Evolutionary conservation across 2,888 invertebrate species (phyloP).

Genomic region (Epiblema foenella): DNA sequence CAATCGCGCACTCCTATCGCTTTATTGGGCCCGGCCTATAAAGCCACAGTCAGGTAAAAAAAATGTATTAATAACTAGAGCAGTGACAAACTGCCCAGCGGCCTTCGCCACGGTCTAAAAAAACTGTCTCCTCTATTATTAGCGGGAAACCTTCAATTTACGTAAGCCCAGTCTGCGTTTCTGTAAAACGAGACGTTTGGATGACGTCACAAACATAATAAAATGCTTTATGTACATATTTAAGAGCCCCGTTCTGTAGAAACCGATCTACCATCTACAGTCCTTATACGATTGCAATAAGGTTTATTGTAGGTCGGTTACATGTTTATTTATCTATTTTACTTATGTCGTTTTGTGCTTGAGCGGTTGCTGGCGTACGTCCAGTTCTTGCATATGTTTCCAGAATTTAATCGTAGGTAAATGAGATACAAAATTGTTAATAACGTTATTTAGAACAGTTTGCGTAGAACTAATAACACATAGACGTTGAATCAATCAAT

Average conservation of each 20-base stretch:
- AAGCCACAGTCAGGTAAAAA: too few species aligned
- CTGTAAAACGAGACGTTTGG: slow-evolving; percentile 47
- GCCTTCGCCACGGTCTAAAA: slow-evolving; percentile 34
- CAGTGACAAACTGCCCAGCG: slow-evolving; percentile 14
- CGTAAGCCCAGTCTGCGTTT: slow-evolving; percentile 47
- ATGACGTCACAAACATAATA: slow-evolving; percentile 6
- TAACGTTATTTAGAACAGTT: slow-evolving; percentile 2
- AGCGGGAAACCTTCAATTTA: slow-evolving; percentile 44
- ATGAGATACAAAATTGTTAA: slow-evolving; percentile 24
- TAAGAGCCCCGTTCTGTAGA: slow-evolving; percentile 10
- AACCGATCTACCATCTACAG: not conserved
- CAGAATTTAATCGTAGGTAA: slow-evolving; percentile 39
- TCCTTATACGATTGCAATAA: slow-evolving; percentile 1
- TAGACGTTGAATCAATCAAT: not conserved
- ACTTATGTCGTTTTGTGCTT: not conserved
- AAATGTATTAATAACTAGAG: too few species aligned
- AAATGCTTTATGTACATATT: not conserved
- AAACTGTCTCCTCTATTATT: slow-evolving; percentile 43
- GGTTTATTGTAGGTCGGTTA: not conserved
- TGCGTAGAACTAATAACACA: not conserved
- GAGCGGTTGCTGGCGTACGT: slow-evolving; percentile 42
- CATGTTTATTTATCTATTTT: not conserved
- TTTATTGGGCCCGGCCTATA: too few species aligned
- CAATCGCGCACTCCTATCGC: too few species aligned
- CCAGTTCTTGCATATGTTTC: slow-evolving; percentile 46